Conservation (phyloP, 2,888 invertebrate genomes). For the Leptothorax acervorum region DNA sequence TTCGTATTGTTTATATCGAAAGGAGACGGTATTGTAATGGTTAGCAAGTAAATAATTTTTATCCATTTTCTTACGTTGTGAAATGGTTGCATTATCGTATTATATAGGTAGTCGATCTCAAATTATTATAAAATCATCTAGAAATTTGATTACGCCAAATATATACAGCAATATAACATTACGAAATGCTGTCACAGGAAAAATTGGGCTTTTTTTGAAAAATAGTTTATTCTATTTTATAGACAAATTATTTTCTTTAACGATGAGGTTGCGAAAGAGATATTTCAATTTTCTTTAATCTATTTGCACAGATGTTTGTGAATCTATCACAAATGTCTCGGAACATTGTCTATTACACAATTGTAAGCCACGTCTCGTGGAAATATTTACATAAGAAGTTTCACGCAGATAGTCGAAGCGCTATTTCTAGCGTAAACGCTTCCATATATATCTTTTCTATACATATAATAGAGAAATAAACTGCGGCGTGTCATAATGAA, state of each 20-base stretch:
- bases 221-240: background rate
- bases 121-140: background rate
- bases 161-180: background rate
- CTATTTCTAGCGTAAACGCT: background rate
- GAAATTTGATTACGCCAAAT: background rate
- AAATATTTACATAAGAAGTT: background rate
- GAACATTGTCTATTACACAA: background rate
- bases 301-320: background rate
- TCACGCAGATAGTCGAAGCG: background rate
- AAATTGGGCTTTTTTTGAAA: background rate
- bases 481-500: background rate
- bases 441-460: background rate
- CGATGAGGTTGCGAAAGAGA: background rate
- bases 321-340: background rate
- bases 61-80: background rate
- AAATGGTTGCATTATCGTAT: background rate
- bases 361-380: background rate
- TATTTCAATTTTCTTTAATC: background rate
- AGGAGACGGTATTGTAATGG: background rate
- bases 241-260: background rate
- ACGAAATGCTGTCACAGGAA: background rate
- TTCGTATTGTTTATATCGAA: background rate
- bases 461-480: conserved; percentile 4
- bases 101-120: background rate
- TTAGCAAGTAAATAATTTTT: background rate